Base-by-base conservation (phyloP, 2,113 vertebrate genomes). In the Aptenodytes forsteri region DNA sequence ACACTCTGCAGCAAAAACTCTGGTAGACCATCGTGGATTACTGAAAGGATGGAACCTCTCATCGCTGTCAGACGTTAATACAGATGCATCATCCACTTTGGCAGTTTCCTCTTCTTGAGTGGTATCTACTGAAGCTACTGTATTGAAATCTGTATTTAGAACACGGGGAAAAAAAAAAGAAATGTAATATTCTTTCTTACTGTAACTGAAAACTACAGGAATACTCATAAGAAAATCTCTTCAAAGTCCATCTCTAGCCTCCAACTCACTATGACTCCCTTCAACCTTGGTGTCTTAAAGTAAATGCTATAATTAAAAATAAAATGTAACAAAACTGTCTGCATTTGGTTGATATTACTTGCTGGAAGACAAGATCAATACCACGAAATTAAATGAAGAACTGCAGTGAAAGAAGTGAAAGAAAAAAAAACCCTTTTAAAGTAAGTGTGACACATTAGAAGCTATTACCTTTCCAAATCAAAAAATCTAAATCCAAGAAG, bases 1-100 rank as follows among this genome's bases (percentile, higher is more conserved):
- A 59, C 99, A 99, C 61, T 99, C 98, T 79, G 99, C 98, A 91
- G 99, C 99, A 50, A 99, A 99, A 95, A 99, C 98, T 87, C 99
- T 98, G 11, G 99, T 99, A 64, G 98, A 94, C 99, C 99, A 99
- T n/a, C 98, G 98, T 61, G 99, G 98, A 62, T 98, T 99, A 50
- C 97, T 98, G 93, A 99, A 99, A 40, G 99, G 98, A n/a, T 98
- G 98, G 32, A 93, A 94, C 38, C 82, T 97, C 59, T 99, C 99
- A 20, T 98, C 95, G 2, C 56, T 98, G 69, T 95, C 97, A 26
- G 97, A 98, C 0, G 97, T 98, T 90, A 99, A 98, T 20, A 98
- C 97, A 8, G 98, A 99, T 13, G 97, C 98, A 94, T 99, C 99
- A 64, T 99, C 99, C 20, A 87, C 98, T 92, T 98, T 97, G 59